These are phyloP conservation scores for Drosophila demipolita DNA, from an alignment of 2,888 invertebrate genomes.

Conservation along the genomic window DNA sequence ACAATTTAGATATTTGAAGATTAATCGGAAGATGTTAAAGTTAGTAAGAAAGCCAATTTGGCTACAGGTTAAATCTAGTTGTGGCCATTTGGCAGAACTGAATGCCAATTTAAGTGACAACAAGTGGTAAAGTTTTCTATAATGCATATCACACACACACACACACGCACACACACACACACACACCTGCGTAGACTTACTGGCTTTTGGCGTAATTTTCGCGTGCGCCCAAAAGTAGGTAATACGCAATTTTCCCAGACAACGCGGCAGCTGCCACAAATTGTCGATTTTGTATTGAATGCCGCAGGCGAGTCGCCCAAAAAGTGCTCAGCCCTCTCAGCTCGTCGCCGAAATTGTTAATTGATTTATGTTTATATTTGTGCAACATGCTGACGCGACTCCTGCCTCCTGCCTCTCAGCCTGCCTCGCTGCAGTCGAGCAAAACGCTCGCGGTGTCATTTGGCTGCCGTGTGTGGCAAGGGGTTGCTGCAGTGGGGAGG, in stretches of 20 bases:
- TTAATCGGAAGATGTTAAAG: neutral
- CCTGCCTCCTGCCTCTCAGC: neutral
- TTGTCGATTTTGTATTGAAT: constrained; percentile 65
- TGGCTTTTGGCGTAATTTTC: constrained; percentile 20
- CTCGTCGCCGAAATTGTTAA: constrained; percentile 67
- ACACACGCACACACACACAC: constrained; percentile 1
- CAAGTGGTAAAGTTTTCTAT: neutral
- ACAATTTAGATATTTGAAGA: too few relatives aligned
- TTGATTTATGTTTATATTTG: constrained; percentile 81
- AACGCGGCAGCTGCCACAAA: constrained; percentile 52
- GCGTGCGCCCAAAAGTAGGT: constrained; percentile 67
- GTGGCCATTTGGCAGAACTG: neutral
- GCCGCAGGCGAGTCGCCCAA: constrained; percentile 53
- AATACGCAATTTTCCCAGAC: constrained; percentile 35
- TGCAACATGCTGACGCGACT: constrained; percentile 71
- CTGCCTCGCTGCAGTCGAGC: constrained; percentile 18
- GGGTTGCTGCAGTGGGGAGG: neutral
- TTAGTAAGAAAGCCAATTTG: neutral
- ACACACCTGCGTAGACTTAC: neutral
- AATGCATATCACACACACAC: neutral
- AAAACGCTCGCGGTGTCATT: constrained; percentile 73
- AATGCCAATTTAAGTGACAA: constrained; percentile 3
- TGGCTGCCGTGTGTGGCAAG: constrained; percentile 24
- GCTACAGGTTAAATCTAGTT: neutral
- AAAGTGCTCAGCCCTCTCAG: constrained; percentile 23